Percentiles rank a stretch among this genome's conserved stretches.
These are phyloP conservation scores for Perccottus glenii DNA, from an alignment of 2,113 vertebrate genomes.

Conservation along the genomic window DNA sequence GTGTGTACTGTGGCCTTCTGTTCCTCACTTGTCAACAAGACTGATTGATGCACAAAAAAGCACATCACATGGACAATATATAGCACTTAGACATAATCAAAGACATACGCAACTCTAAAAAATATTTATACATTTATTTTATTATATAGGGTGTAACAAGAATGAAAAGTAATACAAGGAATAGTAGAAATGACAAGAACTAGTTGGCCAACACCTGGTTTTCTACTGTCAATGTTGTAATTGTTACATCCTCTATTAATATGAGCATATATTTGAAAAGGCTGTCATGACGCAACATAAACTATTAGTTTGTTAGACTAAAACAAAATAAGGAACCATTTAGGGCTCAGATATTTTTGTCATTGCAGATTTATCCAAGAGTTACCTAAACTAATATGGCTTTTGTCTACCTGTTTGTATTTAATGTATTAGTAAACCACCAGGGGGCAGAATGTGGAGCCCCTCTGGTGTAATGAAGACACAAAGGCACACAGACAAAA, in stretches of 20 bases:
- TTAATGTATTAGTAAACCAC: constrained; percentile 38
- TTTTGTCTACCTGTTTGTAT: constrained; percentile 2
- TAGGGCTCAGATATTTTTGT: too few species aligned
- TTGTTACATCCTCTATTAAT: too few species aligned
- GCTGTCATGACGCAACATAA: too few species aligned
- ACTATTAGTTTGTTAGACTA: too few species aligned
- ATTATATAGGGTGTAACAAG: not conserved
- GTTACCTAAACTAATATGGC: not conserved
- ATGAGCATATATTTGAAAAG: too few species aligned
- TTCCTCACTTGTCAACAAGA: constrained; percentile 90
- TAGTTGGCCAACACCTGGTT: too few species aligned
- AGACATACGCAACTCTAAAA: not conserved
- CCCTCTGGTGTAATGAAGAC: not conserved
- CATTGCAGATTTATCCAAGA: constrained; percentile 1
- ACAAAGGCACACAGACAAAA: constrained; percentile 29
- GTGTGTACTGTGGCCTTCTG: constrained; percentile 86
- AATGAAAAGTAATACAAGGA: too few species aligned
- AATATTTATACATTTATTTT: not conserved
- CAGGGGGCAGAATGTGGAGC: constrained; percentile 52
- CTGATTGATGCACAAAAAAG: constrained; percentile 79
- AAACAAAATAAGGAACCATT: too few species aligned
- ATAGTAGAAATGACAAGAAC: too few species aligned
- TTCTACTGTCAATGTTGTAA: too few species aligned
- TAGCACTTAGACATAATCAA: not conserved
- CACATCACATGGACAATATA: constrained; percentile 44